Conservation (phyloP, 2,797 vertebrate species). For the Sebastiscus tertius region DNA sequence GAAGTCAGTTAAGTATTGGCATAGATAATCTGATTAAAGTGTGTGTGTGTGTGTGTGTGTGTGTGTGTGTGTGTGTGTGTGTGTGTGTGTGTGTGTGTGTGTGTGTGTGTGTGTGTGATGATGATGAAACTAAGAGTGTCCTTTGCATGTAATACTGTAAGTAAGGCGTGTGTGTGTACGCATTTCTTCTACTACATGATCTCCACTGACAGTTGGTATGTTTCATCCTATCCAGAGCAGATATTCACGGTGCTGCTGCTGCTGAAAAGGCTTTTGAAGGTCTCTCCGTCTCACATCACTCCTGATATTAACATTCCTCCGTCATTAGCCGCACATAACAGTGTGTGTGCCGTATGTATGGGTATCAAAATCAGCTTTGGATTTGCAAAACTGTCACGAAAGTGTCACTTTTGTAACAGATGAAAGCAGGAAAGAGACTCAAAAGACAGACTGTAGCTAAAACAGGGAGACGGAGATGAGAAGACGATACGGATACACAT, state of each 20-base stretch:
- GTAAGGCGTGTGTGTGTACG: not conserved
- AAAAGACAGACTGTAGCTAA: constrained; percentile 6
- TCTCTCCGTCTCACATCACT: constrained; percentile 16
- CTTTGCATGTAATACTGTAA: not conserved
- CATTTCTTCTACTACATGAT: constrained; percentile 38
- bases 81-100: not conserved
- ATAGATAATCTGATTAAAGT: constrained; percentile 1
- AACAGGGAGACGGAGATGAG: not conserved
- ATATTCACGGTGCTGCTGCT: constrained; percentile 15
- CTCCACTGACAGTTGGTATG: constrained; percentile 35
- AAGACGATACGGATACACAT: not conserved
- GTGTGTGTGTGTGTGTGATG: not conserved
- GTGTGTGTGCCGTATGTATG: not conserved
- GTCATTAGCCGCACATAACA: constrained; percentile 36
- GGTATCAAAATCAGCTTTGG: constrained; percentile 38
- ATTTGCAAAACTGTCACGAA: constrained; percentile 21
- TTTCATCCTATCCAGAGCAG: constrained; percentile 44
- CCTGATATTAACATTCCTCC: constrained; percentile 42
- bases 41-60: not conserved
- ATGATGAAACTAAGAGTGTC: not conserved
- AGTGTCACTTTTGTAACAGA: constrained; percentile 32
- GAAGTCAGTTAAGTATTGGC: constrained; percentile 9
- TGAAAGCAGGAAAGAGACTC: constrained; percentile 13
- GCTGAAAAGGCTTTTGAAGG: constrained; percentile 46
- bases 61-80: not conserved